phyloP scores from a whole-genome alignment of 2,113 vertebrate genomes.

The Sakesphorus luctuosus region DNA sequence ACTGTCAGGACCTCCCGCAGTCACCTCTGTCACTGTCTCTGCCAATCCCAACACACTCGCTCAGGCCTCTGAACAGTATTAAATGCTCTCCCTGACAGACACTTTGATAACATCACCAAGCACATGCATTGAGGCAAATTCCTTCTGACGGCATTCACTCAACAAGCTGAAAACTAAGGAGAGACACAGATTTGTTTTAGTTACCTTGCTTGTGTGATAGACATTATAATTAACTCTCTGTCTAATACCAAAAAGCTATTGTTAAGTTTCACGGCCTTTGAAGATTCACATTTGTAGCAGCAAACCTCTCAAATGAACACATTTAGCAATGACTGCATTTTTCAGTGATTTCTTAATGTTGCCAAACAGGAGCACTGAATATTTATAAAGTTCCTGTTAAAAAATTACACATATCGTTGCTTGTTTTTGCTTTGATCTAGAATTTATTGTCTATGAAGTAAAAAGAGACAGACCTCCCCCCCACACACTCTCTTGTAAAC shows the following conservation, averaged over 20 bases:
- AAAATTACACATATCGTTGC: constrained; percentile 57
- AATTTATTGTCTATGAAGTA: constrained; percentile 40
- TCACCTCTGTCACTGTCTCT: constrained; percentile 40
- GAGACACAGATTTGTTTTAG: background rate
- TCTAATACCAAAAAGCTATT: constrained; percentile 14
- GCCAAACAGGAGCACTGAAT: constrained; percentile 14
- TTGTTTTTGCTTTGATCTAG: constrained; percentile 45
- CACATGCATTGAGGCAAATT: constrained; percentile 43
- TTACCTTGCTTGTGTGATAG: background rate
- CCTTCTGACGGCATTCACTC: constrained; percentile 55
- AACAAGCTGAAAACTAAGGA: constrained; percentile 34
- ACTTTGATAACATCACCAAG: constrained; percentile 43
- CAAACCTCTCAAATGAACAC: constrained; percentile 36
- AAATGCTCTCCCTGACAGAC: constrained; percentile 49
- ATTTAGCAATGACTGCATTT: constrained; percentile 54
- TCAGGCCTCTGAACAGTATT: background rate
- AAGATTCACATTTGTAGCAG: constrained; percentile 51
- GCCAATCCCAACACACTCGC: background rate
- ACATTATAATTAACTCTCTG: constrained; percentile 39
- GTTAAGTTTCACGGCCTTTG: constrained; percentile 34
- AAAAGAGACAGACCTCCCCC: background rate
- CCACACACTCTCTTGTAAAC: background rate
- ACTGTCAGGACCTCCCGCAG: background rate
- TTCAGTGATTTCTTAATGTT: constrained; percentile 41
- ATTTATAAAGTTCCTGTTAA: constrained; percentile 48